Evolutionary conservation across 2,113 vertebrate species (phyloP), one percentile per base, ranked within the genome.

Genomic region (Etheostoma spectabile): DNA sequence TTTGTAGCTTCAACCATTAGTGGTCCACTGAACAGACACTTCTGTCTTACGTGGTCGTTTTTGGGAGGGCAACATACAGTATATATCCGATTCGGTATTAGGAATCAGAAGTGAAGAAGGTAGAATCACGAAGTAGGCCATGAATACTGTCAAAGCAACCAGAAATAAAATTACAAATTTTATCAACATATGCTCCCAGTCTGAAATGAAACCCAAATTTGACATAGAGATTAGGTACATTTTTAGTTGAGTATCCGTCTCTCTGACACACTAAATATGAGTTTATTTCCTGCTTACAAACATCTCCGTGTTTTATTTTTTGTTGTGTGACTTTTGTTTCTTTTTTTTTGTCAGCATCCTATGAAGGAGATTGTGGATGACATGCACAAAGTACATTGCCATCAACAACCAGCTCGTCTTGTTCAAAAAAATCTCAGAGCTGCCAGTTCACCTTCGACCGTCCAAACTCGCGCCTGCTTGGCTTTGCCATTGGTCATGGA

Each of bases 311-410:
- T 2, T 46, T 56, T 4, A 7, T 8, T 61, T 53, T 63, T 56
- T 66, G 22, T 49, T n/a, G 3, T 33, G 8, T 38, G 3, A 51
- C 38, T 51, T 42, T 6, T 11, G 6, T 38, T 74, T 79, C 3
- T 1, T 56, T 53, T 71, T 42, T 6, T 63, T 65, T 46, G 21
- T 82, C 88, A 96, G 95, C 91, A 94, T 83, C 94, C 0, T 95
- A 95, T 75, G 90, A 93, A 10, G n/a, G 93, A 95, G 85, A 90
- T 95, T 0, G 76, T 96, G 4, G 95, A 96, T 53, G 97, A 99
- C n/a, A 49, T 99, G 98, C 60, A 92, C 97, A 61, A 97, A 97
- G 77, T 94, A 97, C 84, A 97, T 99, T 87, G 99, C 98, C 73
- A 90, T 99, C 88, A 95, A 96, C 85, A 97, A 97, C 79, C 96